Evolutionary conservation across 2,888 invertebrate genomes (phyloP), one percentile per base, ranked within the genome.

Genomic region (Serripes groenlandicus): DNA sequence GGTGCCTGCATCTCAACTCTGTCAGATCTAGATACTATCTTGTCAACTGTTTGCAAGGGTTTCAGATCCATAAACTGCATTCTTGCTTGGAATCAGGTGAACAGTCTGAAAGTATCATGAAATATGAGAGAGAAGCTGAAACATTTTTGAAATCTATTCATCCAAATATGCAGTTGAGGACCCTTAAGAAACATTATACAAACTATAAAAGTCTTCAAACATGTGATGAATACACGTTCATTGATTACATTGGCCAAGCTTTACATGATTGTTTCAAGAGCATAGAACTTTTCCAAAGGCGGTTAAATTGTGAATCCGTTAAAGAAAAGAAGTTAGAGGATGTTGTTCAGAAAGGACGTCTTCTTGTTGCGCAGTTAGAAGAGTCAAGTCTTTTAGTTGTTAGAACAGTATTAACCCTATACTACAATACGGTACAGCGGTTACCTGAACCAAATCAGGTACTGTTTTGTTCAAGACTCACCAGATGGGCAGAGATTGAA

Each of bases 371-470:
- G 15, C 81, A 83, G 28, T 52, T 89, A 26, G 87, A 89, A 23
- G 82, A 85, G 75, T 64, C 75, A 3, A 89, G 89, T 42, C 68
- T 75, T 15, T 64, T 83, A 34, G 87, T 88, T 62, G 75, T 89
- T 1, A 75, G 78, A 68, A 89, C 88, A 32, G 30, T 89, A 18
- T 37, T 90, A 37, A 81, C 87, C 18, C 49, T 90, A 5, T 89
- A 86, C 64, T 30, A 56, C 7, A 87, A 86, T 34, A 88, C 89
- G 49, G 83, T 86, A 15, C 54, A 82, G n/a, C 37, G 42, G n/a
- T 62, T 90, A 30, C 91, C 91, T 9, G 80, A 86, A 37, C 78
- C 91, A 11, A 79, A 81, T 34, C 87, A 91, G 35, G 58, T 91
- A 18, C 70, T 90, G 11, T 83, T 91, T n/a, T 90, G 90, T 54